Evolutionary conservation across 2,888 invertebrate genomes (phyloP).

Genomic region (Agrochola lota): DNA sequence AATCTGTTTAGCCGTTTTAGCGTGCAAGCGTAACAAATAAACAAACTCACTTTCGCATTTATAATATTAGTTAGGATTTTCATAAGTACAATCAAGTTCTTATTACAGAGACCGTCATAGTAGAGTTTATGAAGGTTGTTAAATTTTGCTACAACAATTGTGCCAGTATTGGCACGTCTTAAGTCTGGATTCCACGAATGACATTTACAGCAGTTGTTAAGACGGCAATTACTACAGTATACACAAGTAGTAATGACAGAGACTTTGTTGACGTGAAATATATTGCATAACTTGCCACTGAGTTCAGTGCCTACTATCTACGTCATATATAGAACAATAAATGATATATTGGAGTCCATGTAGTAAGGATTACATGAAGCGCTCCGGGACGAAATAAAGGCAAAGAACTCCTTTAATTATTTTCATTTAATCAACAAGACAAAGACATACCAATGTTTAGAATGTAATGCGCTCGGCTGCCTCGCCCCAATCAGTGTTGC

Average conservation of each 20-base stretch:
- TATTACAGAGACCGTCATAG: neutral
- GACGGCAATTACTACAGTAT: constrained; percentile 35
- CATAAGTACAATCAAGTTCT: constrained; percentile 3
- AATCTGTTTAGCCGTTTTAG: neutral
- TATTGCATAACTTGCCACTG: constrained; percentile 19
- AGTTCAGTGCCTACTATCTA: neutral
- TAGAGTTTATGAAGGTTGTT: constrained; percentile 47
- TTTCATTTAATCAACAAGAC: constrained; percentile 71
- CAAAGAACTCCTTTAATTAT: constrained; percentile 68
- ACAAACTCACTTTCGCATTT: neutral
- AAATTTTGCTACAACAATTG: constrained; percentile 44
- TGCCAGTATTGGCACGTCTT: constrained; percentile 35
- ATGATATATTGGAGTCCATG: constrained; percentile 21
- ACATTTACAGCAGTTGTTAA: constrained; percentile 43
- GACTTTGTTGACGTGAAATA: constrained; percentile 40
- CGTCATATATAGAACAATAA: constrained; percentile 14
- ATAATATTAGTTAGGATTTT: neutral
- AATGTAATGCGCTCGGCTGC: constrained; percentile 71
- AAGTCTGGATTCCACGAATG: constrained; percentile 28
- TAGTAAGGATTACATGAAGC: constrained; percentile 27
- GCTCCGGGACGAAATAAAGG: constrained; percentile 51
- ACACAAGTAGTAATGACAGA: constrained; percentile 19
- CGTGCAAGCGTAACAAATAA: neutral
- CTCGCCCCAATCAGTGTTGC: constrained; percentile 78
- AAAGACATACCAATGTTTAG: constrained; percentile 70